A percentile compares a stretch with the other conserved stretches of the same genome.
phyloP scores from a whole-genome alignment of 2,113 vertebrate species.

The Equus quagga region DNA sequence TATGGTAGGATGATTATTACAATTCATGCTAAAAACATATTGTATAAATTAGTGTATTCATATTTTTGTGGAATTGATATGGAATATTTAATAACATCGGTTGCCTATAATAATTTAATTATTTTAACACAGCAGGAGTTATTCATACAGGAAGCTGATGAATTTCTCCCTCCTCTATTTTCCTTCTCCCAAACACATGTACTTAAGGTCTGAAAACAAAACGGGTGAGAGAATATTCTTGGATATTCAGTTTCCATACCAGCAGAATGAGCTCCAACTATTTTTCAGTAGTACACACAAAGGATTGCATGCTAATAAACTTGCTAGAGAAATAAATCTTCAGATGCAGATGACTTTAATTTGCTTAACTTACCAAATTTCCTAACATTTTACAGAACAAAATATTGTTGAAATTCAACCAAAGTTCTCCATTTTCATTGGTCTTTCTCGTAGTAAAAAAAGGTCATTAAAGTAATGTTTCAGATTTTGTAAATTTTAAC shows the following conservation, averaged over 20 bases:
- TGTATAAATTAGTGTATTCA: not conserved
- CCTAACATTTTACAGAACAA: not conserved
- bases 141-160: not conserved
- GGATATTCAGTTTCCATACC: not conserved
- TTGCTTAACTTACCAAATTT: conserved; percentile 58
- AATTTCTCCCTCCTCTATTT: not conserved
- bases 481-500: conserved; percentile 71
- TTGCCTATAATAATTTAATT: not conserved
- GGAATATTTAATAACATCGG: not conserved
- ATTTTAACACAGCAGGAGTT: not conserved
- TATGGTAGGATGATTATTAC: not conserved
- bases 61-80: not conserved
- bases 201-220: not conserved
- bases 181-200: not conserved
- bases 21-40: not conserved
- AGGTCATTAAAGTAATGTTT: conserved; percentile 60
- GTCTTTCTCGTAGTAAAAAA: conserved; percentile 8
- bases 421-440: conserved; percentile 33
- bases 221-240: not conserved
- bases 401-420: not conserved
- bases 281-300: not conserved
- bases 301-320: not conserved
- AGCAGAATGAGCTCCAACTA: not conserved
- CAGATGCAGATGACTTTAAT: conserved; percentile 15
- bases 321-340: conserved; percentile 41